phyloP scores from a whole-genome alignment of 64 coral and sea anemone species.

The Dendrophyllia cribrosa region DNA sequence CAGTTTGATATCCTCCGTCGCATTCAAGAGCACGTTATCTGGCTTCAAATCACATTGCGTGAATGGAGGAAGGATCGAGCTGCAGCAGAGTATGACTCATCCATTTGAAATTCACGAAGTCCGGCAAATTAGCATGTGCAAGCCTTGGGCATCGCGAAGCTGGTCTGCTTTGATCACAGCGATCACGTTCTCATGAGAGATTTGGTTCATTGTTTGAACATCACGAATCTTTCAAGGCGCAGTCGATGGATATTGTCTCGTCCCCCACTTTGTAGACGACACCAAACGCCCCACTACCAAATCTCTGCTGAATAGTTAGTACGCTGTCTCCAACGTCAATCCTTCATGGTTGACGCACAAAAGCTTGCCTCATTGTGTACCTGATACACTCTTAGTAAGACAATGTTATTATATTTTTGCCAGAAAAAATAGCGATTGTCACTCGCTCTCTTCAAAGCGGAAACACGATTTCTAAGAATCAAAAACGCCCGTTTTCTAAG shows the following conservation, averaged over 20 bases:
- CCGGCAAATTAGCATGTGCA: background rate
- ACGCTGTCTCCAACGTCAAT: background rate
- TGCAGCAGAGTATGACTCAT: conserved; percentile 62
- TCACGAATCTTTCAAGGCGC: conserved; percentile 34
- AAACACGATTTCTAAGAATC: too few species aligned
- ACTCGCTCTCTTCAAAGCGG: too few species aligned
- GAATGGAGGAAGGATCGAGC: conserved; percentile 63
- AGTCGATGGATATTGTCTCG: background rate
- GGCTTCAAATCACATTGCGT: conserved; percentile 50
- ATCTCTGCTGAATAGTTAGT: background rate
- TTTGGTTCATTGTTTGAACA: background rate
- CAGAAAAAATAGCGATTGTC: too few species aligned
- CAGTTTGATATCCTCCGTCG: conserved; percentile 66
- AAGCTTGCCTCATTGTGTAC: background rate
- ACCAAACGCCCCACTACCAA: background rate
- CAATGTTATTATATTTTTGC: too few species aligned
- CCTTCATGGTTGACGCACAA: background rate
- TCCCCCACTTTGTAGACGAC: background rate
- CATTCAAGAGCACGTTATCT: conserved; percentile 70
- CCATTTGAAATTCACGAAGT: conserved; percentile 56
- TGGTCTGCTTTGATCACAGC: background rate
- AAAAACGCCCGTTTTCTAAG: too few species aligned
- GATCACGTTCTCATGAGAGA: conserved; percentile 15
- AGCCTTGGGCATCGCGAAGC: background rate
- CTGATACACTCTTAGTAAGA: too few species aligned